Conservation (phyloP, 2,888 invertebrate genomes). For the Kryphioiulus occultus region DNA sequence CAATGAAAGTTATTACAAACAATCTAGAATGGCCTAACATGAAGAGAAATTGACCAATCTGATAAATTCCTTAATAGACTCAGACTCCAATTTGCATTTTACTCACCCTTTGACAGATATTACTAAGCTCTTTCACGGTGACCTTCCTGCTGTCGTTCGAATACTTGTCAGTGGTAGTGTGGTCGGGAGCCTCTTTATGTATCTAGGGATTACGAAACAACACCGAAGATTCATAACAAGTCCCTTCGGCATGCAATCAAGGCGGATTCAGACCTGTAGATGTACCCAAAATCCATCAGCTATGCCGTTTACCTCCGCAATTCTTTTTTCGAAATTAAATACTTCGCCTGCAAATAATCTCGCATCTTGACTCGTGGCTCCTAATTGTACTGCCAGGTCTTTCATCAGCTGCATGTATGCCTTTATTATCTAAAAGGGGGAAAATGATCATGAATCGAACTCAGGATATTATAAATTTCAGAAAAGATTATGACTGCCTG, state of each 20-base stretch:
- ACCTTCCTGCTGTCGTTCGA: conserved; percentile 39
- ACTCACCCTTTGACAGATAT: conserved; percentile 53
- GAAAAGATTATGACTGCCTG: neutral
- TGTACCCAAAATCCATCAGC: neutral
- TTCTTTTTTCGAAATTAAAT: conserved; percentile 67
- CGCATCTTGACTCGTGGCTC: conserved; percentile 65
- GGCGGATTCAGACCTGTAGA: neutral
- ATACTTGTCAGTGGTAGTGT: no score
- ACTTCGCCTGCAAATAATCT: conserved; percentile 66
- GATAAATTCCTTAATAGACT: no score
- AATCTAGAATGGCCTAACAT: no score
- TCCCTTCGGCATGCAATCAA: no score
- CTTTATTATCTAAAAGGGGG: conserved; percentile 62
- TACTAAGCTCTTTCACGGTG: conserved; percentile 53
- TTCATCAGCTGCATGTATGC: conserved; percentile 67
- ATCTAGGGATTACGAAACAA: neutral
- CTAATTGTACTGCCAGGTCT: conserved; percentile 65
- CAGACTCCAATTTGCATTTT: no score
- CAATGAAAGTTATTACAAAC: no score
- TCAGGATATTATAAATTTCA: neutral
- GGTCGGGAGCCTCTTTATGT: neutral
- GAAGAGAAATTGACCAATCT: no score
- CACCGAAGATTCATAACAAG: neutral
- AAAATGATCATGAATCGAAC: neutral
- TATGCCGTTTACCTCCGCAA: conserved; percentile 63